Conservation (phyloP, 2,113 vertebrate genomes). For the Lampris megalopsis region DNA sequence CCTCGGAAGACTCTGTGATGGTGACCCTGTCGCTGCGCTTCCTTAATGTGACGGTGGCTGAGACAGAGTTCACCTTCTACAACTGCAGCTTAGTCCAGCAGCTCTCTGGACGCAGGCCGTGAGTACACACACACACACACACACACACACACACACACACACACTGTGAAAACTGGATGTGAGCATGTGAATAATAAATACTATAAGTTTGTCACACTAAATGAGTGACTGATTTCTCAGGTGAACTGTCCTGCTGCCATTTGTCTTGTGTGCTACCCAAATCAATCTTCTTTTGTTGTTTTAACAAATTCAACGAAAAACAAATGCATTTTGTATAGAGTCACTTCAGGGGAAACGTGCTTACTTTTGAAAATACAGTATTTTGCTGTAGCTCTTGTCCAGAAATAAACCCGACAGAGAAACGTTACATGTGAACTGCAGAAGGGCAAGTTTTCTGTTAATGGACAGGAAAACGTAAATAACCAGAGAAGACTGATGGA, state of each 20-base stretch:
- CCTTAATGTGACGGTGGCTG: constrained; percentile 86
- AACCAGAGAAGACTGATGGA: too few species aligned
- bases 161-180: too few species aligned
- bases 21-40: constrained; percentile 90
- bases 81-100: constrained; percentile 89
- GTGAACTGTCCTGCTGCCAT: too few species aligned
- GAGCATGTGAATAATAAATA: too few species aligned
- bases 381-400: not conserved
- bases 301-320: too few species aligned
- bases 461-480: too few species aligned
- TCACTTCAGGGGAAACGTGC: not conserved
- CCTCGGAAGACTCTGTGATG: constrained; percentile 87
- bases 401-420: not conserved
- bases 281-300: too few species aligned
- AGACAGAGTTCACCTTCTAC: constrained; percentile 90
- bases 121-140: constrained; percentile 70
- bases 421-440: too few species aligned
- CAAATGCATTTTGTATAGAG: too few species aligned
- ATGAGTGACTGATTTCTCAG: too few species aligned
- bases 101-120: constrained; percentile 89
- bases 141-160: not conserved
- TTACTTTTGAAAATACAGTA: not conserved
- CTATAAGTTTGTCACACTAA: not conserved
- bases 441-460: too few species aligned
- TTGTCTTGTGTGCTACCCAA: too few species aligned